Conservation (phyloP, 2,888 invertebrate genomes). For the Eulithis testata region DNA sequence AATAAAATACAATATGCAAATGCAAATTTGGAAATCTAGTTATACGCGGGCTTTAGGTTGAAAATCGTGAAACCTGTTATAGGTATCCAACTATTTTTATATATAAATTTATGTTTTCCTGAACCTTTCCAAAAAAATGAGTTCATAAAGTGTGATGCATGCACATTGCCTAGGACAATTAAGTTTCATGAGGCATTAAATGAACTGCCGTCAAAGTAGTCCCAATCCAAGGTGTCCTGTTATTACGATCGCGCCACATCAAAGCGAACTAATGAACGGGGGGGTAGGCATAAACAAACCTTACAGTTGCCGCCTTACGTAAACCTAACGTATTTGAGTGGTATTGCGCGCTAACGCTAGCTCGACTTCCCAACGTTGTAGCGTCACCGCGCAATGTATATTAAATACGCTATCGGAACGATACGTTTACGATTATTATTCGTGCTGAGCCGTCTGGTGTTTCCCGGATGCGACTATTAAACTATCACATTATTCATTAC, state of each 20-base stretch:
- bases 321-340: no score
- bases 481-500: slow-evolving; percentile 74
- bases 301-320: no score
- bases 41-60: no score
- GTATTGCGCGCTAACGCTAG: no score
- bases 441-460: slow-evolving; percentile 35
- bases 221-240: slow-evolving; percentile 60
- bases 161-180: slow-evolving; percentile 33
- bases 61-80: not conserved
- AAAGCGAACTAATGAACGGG: slow-evolving; percentile 59
- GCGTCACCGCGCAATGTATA: no score
- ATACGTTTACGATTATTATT: no score
- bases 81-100: no score
- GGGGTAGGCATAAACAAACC: no score
- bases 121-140: not conserved
- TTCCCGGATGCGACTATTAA: slow-evolving; percentile 73
- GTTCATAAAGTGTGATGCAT: slow-evolving; percentile 16
- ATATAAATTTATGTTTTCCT: not conserved
- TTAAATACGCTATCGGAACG: no score
- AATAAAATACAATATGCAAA: no score
- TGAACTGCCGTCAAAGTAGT: slow-evolving; percentile 50
- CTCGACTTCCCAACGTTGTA: no score
- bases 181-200: slow-evolving; percentile 43
- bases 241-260: slow-evolving; percentile 63
- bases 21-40: no score